Evolutionary conservation across 2,888 invertebrate species (phyloP).

Genomic region (Iselma pallidipennis): DNA sequence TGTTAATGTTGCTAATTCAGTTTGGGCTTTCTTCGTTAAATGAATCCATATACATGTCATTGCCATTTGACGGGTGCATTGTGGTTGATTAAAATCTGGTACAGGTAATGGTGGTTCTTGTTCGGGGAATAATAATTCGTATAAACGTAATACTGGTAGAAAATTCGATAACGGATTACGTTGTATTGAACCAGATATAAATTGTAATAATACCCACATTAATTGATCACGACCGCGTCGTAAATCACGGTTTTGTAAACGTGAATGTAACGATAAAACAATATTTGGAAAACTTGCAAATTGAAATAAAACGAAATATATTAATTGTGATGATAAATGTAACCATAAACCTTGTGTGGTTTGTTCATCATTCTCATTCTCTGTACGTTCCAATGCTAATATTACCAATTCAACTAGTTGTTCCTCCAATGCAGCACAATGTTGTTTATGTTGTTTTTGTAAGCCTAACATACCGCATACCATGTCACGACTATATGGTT

Average conservation of each 20-base stretch:
- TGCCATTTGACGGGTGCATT: slow-evolving; percentile 89
- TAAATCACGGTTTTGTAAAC: slow-evolving; percentile 64
- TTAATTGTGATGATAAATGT: slow-evolving; percentile 90
- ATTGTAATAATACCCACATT: slow-evolving; percentile 99
- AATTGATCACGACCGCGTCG: slow-evolving; percentile 92
- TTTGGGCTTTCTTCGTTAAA: slow-evolving; percentile 88
- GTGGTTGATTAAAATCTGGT: slow-evolving; percentile 85
- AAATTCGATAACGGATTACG: slow-evolving; percentile 90
- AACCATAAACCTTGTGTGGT: slow-evolving; percentile 87
- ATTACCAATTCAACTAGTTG: slow-evolving; percentile 91
- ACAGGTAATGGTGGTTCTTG: slow-evolving; percentile 86
- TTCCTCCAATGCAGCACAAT: slow-evolving; percentile 86
- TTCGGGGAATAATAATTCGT: slow-evolving; percentile 91
- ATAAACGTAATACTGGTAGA: slow-evolving; percentile 85
- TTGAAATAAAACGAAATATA: slow-evolving; percentile 93
- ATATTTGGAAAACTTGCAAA: slow-evolving; percentile 93
- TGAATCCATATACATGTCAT: slow-evolving; percentile 97
- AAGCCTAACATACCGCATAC: slow-evolving; percentile 93
- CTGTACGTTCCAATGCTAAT: slow-evolving; percentile 89
- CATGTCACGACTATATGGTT: slow-evolving; percentile 96
- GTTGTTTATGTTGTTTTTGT: slow-evolving; percentile 77
- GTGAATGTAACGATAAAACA: slow-evolving; percentile 85
- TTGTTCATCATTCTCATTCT: slow-evolving; percentile 63
- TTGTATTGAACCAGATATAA: slow-evolving; percentile 95
- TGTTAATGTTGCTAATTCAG: slow-evolving; percentile 71